phyloP scores from a whole-genome alignment of 2,113 vertebrate genomes.

The Anthoscopus minutus region DNA sequence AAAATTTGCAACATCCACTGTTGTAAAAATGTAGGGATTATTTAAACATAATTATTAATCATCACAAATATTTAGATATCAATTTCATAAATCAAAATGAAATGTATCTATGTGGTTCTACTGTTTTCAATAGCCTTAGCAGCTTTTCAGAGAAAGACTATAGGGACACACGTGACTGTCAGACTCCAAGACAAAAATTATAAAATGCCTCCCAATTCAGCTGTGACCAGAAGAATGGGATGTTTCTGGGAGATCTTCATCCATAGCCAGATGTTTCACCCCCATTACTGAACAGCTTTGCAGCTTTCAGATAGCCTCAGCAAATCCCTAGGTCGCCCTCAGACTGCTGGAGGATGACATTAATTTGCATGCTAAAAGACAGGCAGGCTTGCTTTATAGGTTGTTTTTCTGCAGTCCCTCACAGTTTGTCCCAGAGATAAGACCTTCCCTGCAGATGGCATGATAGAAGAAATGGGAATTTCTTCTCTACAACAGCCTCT shows the following conservation, averaged over 20 bases:
- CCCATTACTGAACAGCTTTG: conserved; percentile 44
- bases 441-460: conserved; percentile 47
- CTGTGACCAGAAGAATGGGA: neutral
- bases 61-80: conserved; percentile 10
- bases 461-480: conserved; percentile 50
- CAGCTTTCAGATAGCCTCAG: conserved; percentile 63
- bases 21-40: neutral
- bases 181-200: neutral
- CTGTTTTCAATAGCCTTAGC: neutral
- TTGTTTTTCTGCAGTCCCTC: conserved; percentile 48
- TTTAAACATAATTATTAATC: neutral
- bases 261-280: conserved; percentile 64
- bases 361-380: conserved; percentile 81
- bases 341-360: conserved; percentile 77
- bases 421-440: conserved; percentile 25
- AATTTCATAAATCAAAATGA: neutral
- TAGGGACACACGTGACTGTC: neutral
- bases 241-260: conserved; percentile 71
- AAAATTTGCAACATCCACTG: neutral
- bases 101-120: neutral
- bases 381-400: conserved; percentile 72
- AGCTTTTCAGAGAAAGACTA: neutral
- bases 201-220: conserved; percentile 9
- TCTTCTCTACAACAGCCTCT: conserved; percentile 36
- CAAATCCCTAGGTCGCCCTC: conserved; percentile 69